phyloP scores from a whole-genome alignment of 2,113 vertebrate genomes.

The Vulpes vulpes region DNA sequence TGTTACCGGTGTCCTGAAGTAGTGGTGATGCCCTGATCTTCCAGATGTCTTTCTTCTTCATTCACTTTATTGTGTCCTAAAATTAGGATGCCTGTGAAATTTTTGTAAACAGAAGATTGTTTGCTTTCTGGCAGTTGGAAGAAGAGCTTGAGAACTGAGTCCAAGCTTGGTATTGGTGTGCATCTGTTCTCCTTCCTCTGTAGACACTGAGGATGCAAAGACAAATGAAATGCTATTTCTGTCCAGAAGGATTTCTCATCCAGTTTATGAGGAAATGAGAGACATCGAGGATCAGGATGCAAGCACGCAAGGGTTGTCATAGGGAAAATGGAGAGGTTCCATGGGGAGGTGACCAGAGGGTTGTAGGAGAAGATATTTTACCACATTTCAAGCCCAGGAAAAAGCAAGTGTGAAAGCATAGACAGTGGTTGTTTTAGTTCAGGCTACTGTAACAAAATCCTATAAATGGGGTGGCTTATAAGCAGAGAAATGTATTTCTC shows the following conservation, averaged over 20 bases:
- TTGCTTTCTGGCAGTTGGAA: neutral
- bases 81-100: neutral
- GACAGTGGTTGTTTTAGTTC: neutral
- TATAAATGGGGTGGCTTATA: neutral
- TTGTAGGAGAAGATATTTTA: neutral
- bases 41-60: neutral
- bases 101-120: neutral
- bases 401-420: neutral
- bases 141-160: neutral
- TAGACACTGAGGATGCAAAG: neutral
- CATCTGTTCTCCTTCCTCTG: neutral
- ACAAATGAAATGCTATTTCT: neutral
- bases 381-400: neutral
- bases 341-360: neutral
- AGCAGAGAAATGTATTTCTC: neutral
- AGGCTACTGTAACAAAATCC: neutral
- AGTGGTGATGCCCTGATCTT: neutral
- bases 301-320: accelerated
- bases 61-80: neutral
- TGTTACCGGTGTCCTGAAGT: neutral
- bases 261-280: neutral
- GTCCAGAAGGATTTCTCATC: neutral
- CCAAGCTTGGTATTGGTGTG: neutral
- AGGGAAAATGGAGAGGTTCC: neutral
- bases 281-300: neutral